Conservation (phyloP, 2,113 vertebrate genomes). For the Pygoscelis antarcticus region DNA sequence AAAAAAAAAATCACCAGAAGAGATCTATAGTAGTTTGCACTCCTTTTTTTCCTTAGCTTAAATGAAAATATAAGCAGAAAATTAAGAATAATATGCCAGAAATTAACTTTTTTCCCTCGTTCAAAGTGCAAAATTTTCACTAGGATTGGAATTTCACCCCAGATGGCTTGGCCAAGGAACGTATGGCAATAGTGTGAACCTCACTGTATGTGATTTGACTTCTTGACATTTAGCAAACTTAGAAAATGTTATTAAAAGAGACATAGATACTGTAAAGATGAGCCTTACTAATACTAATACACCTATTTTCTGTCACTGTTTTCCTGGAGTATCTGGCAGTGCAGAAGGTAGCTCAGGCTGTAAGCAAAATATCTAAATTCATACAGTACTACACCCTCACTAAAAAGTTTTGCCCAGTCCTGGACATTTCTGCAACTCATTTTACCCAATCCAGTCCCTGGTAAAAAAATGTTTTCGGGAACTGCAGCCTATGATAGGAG, state of each 20-base stretch:
- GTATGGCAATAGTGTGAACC: neutral
- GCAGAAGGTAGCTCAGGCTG: neutral
- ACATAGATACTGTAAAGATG: neutral
- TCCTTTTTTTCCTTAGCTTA: neutral
- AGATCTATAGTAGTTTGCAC: neutral
- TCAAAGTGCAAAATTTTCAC: neutral
- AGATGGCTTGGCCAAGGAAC: neutral
- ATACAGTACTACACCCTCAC: neutral
- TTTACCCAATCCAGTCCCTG: neutral
- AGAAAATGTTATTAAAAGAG: neutral
- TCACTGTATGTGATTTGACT: neutral
- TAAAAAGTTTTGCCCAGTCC: neutral
- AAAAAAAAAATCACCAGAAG: neutral
- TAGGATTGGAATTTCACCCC: neutral
- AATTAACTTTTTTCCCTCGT: neutral
- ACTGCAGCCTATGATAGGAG: neutral
- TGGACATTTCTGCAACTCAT: neutral
- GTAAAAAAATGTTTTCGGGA: neutral
- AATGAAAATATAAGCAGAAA: neutral
- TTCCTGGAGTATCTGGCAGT: neutral
- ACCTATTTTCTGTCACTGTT: neutral
- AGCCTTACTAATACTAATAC: neutral
- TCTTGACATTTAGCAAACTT: neutral
- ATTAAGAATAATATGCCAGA: neutral
- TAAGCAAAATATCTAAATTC: neutral